A percentile compares a stretch with the other conserved stretches of the same genome.
These are phyloP conservation scores for Bembecia ichneumoniformis DNA, from an alignment of 2,888 invertebrate species.

Conservation along the genomic window DNA sequence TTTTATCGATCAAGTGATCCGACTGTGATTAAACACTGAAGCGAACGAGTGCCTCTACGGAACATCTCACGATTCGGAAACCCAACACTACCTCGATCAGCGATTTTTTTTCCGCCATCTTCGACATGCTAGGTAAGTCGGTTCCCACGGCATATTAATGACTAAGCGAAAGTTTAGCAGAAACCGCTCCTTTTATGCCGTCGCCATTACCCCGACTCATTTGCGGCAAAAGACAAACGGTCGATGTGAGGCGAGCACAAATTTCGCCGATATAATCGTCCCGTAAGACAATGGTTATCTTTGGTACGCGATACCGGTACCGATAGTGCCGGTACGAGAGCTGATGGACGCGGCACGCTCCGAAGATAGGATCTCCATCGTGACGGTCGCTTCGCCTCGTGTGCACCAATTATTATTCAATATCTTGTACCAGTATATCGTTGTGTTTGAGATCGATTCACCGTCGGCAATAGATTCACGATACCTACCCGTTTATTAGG, in stretches of 20 bases:
- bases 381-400: conserved; percentile 41
- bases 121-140: not conserved
- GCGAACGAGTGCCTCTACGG: not conserved
- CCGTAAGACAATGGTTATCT: conserved; percentile 64
- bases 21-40: too few relatives aligned
- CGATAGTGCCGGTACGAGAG: conserved; percentile 38
- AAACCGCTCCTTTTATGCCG: conserved; percentile 55
- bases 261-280: conserved; percentile 65
- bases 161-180: conserved; percentile 57
- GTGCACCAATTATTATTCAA: conserved; percentile 70
- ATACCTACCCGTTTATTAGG: conserved; percentile 34
- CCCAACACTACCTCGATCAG: not conserved
- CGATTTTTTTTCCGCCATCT: not conserved
- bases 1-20: too few relatives aligned
- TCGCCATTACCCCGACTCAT: conserved; percentile 57
- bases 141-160: conserved; percentile 65
- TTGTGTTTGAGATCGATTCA: conserved; percentile 18
- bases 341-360: conserved; percentile 70
- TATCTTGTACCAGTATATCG: conserved; percentile 28
- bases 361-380: conserved; percentile 58
- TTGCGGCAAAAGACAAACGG: conserved; percentile 68
- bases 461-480: conserved; percentile 23
- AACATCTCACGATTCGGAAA: not conserved
- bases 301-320: conserved; percentile 46
- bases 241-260: conserved; percentile 57